phyloP scores from a whole-genome alignment of 2,113 vertebrate genomes.

The Gnathonemus longibarbis region DNA sequence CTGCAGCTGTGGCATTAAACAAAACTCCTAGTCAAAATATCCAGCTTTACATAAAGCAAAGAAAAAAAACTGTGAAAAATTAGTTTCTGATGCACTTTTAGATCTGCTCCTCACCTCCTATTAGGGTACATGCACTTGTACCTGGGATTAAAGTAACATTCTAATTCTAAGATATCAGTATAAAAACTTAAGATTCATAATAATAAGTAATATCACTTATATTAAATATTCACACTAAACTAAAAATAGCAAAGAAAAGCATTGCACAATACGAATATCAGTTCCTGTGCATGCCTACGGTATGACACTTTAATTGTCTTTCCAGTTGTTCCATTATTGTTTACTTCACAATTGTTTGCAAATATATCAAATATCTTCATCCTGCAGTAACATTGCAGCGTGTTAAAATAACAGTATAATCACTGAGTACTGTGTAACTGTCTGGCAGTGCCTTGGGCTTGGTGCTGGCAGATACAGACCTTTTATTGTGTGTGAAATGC shows the following conservation, averaged over 20 bases:
- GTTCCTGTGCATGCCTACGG: neutral
- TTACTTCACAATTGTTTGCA: neutral
- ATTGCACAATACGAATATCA: neutral
- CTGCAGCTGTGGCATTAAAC: neutral
- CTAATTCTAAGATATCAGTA: neutral
- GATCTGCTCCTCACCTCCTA: neutral
- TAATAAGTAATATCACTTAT: neutral
- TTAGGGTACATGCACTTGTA: neutral
- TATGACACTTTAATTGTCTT: neutral
- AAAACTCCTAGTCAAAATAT: neutral
- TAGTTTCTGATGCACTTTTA: neutral
- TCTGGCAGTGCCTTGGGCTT: neutral
- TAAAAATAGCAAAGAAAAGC: neutral
- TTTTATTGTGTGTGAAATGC: neutral
- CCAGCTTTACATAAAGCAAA: neutral
- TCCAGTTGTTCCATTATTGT: neutral
- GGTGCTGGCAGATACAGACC: neutral
- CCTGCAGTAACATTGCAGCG: neutral
- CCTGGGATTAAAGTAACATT: neutral
- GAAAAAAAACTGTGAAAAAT: neutral
- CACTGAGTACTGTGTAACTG: neutral
- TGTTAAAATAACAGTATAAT: neutral
- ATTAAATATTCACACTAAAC: neutral
- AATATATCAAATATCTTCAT: neutral
- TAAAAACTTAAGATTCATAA: neutral